phyloP scores from a whole-genome alignment of 2,888 invertebrate species.

The Megalurothrips usitatus region DNA sequence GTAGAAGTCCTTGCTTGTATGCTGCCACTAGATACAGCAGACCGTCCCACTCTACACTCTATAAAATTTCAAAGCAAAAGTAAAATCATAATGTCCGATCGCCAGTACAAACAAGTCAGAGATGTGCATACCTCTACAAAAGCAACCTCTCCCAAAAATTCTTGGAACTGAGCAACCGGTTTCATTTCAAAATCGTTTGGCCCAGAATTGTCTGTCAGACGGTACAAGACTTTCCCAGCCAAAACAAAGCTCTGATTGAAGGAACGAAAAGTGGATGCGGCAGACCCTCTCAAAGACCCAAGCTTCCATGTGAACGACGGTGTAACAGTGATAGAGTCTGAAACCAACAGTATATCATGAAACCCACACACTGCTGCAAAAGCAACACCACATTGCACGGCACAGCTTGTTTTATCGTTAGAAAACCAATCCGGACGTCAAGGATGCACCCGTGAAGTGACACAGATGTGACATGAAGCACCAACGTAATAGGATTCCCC shows the following conservation, averaged over 20 bases:
- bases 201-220: neutral
- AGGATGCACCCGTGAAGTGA: too few species aligned
- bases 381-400: too few species aligned
- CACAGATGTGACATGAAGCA: neutral
- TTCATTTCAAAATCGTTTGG: neutral
- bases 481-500: neutral
- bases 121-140: neutral
- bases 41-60: constrained; percentile 9
- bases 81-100: neutral
- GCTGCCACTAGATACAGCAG: neutral
- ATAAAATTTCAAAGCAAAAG: neutral
- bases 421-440: neutral
- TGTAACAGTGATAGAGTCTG: neutral
- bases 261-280: constrained; percentile 1
- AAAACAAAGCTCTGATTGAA: constrained; percentile 14
- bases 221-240: neutral
- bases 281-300: neutral
- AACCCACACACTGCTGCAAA: neutral
- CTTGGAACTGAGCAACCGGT: neutral
- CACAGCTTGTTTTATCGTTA: neutral
- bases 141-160: neutral
- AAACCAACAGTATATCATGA: neutral
- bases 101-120: neutral
- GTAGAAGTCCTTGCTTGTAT: constrained; percentile 1
- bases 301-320: neutral